A percentile compares a stretch with the other conserved stretches of the same genome.
Evolutionary conservation across 2,113 vertebrate species (phyloP).

Genomic region (Alexandromys fortis): DNA sequence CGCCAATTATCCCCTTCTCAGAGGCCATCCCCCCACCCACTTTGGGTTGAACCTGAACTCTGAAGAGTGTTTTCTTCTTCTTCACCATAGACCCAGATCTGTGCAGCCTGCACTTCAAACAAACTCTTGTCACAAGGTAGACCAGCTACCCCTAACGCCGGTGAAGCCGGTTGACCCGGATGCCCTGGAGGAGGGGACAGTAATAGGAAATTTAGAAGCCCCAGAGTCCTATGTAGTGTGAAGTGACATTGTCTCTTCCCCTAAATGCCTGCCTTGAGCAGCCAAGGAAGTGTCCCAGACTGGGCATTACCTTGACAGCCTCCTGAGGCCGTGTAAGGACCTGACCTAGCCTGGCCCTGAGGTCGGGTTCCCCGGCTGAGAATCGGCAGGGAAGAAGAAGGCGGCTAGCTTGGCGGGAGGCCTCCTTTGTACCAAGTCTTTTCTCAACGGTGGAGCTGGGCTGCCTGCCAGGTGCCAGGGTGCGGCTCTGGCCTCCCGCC

Average conservation of each 20-base stretch:
- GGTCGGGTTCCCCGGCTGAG: conserved; percentile 54
- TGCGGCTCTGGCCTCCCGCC: conserved; percentile 66
- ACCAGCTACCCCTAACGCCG: background rate
- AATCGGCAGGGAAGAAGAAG: conserved; percentile 8
- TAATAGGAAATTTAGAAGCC: background rate
- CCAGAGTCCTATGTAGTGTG: background rate
- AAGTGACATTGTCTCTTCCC: background rate
- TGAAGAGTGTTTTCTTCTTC: background rate
- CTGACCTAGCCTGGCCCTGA: conserved; percentile 13
- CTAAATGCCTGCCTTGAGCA: background rate
- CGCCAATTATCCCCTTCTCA: rapidly evolving
- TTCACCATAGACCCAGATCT: background rate
- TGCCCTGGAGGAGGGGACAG: rapidly evolving
- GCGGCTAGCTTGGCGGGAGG: conserved; percentile 68
- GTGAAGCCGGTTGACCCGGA: background rate
- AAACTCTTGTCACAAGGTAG: background rate
- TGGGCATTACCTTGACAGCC: background rate
- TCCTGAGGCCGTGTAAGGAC: conserved; percentile 44
- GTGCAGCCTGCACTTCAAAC: background rate
- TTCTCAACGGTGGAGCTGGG: conserved; percentile 75
- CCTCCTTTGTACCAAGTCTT: conserved; percentile 76
- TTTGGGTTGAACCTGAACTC: background rate
- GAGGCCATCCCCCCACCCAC: background rate
- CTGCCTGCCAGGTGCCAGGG: conserved; percentile 79
- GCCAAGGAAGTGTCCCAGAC: background rate